Base-by-base conservation (phyloP, 2,797 vertebrate genomes). In the Sebastes cheni region DNA sequence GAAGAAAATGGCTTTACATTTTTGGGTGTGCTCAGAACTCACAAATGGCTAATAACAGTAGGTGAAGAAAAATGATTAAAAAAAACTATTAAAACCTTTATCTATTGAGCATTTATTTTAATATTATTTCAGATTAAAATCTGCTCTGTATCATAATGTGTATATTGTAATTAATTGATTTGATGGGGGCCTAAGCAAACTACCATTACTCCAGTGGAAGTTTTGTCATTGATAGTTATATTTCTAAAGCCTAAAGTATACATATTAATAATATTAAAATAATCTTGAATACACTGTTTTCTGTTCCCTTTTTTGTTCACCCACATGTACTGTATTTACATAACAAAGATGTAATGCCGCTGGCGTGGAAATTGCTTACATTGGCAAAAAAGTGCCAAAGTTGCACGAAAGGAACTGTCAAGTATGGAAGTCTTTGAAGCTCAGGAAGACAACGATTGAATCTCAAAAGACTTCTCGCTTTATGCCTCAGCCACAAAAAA, bases 41-140 rank as follows among this genome's bases (percentile, higher is more conserved):
- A 91, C 91, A 95, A 93, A 94, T 93, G 92, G 94, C 93, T 96
- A 93, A 95, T 92, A 72, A 93, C 91, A 90, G 84, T 95, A 96
- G 94, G 92, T 94, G 93, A 95, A 95, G 88, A 95, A 93, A 71
- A 94, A 92, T 94, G 52, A 89, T 94, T 39, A 14, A 39, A 82
- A 91, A 88, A 91, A 89, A 92, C 27, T 78, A 91, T 92, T 95
- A 93, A 94, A 95, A 94, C 94, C 95, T 96, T 97, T 97, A 97
- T 96, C 96, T 97, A 97, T 97, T 96, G 95, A 97, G 96, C 97
- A 94, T 97, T 97, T 97, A 97, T 98, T 98, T 98, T 97, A 97
- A 96, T 97, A 97, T 97, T 96, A 96, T 97, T 97, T 97, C 95
- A 96, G 95, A 95, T 96, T 94, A 86, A 96, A 96, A 95, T 96